These are phyloP conservation scores for Alces alces DNA, from an alignment of 2,113 vertebrate species.

Conservation along the genomic window DNA sequence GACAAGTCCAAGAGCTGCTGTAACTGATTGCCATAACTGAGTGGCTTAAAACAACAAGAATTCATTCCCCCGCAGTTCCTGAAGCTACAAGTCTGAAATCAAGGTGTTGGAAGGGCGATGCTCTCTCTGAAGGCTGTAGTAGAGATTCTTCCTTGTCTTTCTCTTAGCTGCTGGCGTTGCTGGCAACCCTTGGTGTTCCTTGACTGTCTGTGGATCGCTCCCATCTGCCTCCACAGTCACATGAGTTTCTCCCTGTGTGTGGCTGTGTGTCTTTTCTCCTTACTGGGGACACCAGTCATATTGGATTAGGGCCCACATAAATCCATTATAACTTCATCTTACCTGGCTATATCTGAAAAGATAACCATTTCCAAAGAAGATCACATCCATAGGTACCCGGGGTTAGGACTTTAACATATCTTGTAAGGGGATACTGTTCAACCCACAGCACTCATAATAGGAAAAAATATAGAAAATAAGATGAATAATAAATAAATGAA, in stretches of 20 bases:
- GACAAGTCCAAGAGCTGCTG: not conserved
- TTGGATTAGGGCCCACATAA: not conserved
- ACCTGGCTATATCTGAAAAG: not conserved
- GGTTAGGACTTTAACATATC: not conserved
- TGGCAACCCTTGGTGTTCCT: not conserved
- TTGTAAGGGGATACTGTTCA: not conserved
- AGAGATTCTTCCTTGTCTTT: not conserved
- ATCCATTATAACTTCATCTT: not conserved
- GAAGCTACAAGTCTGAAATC: not conserved
- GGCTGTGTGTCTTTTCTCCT: not conserved
- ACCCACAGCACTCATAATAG: not conserved
- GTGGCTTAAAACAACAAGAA: not conserved
- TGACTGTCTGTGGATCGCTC: accelerated
- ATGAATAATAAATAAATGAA: not conserved
- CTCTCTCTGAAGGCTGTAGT: not conserved
- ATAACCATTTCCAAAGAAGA: not conserved
- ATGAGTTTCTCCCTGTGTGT: accelerated
- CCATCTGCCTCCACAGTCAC: not conserved
- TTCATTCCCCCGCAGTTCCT: not conserved
- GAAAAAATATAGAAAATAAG: not conserved
- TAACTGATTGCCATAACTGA: not conserved
- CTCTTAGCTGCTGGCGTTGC: not conserved
- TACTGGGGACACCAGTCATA: not conserved
- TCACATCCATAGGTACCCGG: not conserved
- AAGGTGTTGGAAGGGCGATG: accelerated